These are phyloP conservation scores for Bhutanitis thaidina DNA, from an alignment of 2,888 invertebrate genomes.

Conservation along the genomic window DNA sequence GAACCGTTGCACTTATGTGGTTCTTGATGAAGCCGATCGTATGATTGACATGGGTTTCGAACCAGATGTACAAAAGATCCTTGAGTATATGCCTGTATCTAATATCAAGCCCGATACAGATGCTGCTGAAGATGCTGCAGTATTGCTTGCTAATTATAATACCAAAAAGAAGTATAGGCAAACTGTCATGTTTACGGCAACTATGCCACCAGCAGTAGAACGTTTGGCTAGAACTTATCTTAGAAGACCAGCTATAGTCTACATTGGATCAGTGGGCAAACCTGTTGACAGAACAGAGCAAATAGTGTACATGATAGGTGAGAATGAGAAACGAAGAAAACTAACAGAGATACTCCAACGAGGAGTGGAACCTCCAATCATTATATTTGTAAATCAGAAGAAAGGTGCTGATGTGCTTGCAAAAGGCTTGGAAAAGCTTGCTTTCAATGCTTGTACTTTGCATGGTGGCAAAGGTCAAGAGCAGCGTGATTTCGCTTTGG, in stretches of 20 bases:
- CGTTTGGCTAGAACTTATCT: constrained; percentile 96
- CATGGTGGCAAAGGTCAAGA: constrained; percentile 99
- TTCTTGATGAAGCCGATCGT: constrained; percentile 97
- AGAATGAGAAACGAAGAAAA: constrained; percentile 97
- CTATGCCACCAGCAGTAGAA: constrained; percentile 99
- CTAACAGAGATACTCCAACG: constrained; percentile 93
- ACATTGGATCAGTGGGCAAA: constrained; percentile 97
- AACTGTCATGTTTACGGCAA: constrained; percentile 99
- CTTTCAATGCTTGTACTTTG: constrained; percentile 97
- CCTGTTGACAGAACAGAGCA: constrained; percentile 99
- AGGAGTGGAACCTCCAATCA: constrained; percentile 97
- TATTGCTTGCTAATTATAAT: constrained; percentile 95
- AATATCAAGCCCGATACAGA: constrained; percentile 99
- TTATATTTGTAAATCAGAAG: constrained; percentile 99
- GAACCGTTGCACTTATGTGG: constrained; percentile 98
- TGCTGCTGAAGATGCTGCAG: constrained; percentile 96
- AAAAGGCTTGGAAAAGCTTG: constrained; percentile 97
- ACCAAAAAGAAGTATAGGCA: constrained; percentile 98
- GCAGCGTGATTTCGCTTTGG: constrained; percentile 98
- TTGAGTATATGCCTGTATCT: constrained; percentile 98
- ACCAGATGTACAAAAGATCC: constrained; percentile 97
- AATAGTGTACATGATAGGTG: constrained; percentile 96
- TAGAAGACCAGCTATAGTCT: constrained; percentile 96
- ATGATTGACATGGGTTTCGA: constrained; percentile 99
- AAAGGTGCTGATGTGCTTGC: constrained; percentile 99